phyloP scores from a whole-genome alignment of 2,113 vertebrate genomes.

The Panurus biarmicus region DNA sequence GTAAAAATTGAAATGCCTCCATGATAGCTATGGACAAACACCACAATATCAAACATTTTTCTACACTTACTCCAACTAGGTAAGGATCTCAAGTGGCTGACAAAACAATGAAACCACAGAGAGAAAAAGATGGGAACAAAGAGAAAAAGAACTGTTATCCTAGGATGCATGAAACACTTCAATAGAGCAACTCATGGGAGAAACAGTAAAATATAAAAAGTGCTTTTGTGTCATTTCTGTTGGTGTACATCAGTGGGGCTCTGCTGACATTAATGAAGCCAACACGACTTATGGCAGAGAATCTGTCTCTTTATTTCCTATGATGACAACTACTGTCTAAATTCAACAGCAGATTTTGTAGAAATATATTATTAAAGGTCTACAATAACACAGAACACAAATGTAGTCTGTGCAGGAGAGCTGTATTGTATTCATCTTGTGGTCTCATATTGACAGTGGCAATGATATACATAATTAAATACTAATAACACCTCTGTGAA shows the following conservation, averaged over 20 bases:
- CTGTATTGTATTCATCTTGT: not conserved
- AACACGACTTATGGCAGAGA: not conserved
- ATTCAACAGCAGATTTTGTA: not conserved
- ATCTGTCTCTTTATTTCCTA: not conserved
- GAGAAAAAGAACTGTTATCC: not conserved
- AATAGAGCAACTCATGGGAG: not conserved
- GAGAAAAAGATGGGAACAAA: not conserved
- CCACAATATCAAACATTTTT: not conserved
- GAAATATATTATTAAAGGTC: slow-evolving; percentile 2
- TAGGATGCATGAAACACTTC: not conserved
- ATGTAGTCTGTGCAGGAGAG: not conserved
- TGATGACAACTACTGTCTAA: not conserved
- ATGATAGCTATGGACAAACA: not conserved
- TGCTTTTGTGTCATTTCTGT: not conserved
- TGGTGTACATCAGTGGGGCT: not conserved
- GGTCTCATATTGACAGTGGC: slow-evolving; percentile 17
- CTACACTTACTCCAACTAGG: not conserved
- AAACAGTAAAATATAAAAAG: slow-evolving; percentile 3
- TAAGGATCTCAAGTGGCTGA: not conserved
- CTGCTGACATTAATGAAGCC: not conserved
- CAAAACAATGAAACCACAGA: not conserved
- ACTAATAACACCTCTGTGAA: slow-evolving; percentile 21
- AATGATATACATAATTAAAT: slow-evolving; percentile 25
- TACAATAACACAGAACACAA: not conserved
- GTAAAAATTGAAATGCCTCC: slow-evolving; percentile 13